phyloP scores from a whole-genome alignment of 2,113 vertebrate species.

The Sylvia atricapilla region DNA sequence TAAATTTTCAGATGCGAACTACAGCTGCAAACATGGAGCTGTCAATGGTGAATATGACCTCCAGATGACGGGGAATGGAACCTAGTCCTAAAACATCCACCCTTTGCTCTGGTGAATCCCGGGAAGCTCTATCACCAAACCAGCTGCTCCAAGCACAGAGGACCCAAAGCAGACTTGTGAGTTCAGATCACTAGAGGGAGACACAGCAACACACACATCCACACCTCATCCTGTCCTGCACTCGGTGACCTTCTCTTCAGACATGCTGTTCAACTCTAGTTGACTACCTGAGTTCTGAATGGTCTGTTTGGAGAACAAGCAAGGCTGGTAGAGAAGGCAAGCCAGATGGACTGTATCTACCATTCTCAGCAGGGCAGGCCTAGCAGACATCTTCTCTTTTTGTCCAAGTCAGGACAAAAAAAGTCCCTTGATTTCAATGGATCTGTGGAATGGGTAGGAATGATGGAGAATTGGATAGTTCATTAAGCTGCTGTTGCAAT shows the following conservation, averaged over 20 bases:
- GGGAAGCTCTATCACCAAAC: not conserved
- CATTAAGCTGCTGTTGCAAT: not conserved
- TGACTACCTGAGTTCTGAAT: not conserved
- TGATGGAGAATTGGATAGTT: not conserved
- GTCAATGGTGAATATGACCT: not conserved
- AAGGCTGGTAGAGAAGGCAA: not conserved
- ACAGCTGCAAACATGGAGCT: not conserved
- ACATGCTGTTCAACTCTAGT: not conserved
- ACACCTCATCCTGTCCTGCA: not conserved
- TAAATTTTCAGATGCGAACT: not conserved
- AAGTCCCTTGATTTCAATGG: not conserved
- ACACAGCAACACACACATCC: not conserved
- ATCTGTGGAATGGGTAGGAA: not conserved
- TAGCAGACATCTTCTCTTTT: not conserved
- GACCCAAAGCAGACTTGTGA: not conserved
- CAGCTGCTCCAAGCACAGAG: not conserved
- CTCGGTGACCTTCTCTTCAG: not conserved
- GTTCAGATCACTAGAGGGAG: slow-evolving; percentile 55
- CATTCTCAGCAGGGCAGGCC: not conserved
- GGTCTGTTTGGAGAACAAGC: not conserved
- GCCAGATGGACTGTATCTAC: not conserved
- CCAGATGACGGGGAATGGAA: not conserved
- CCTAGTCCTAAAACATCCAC: not conserved
- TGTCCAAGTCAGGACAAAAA: not conserved
- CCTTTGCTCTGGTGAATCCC: not conserved